These are phyloP conservation scores for Drosophila sp. DNA, from an alignment of 1,140 invertebrate genomes.

Conservation along the genomic window DNA sequence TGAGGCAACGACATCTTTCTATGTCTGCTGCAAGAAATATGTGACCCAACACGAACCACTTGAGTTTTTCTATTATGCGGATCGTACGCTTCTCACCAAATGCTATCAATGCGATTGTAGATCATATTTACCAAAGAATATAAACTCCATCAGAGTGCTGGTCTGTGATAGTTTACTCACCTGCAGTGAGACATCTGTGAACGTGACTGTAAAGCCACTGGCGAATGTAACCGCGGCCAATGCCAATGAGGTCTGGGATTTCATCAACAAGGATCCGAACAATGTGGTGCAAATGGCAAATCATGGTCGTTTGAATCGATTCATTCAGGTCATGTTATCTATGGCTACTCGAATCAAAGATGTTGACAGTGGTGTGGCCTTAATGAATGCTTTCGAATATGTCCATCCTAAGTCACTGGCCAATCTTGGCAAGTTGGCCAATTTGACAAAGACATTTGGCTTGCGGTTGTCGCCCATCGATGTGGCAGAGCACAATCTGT, in stretches of 20 bases:
- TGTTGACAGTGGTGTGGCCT: background rate
- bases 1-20: conserved; percentile 38
- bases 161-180: conserved; percentile 32
- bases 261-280: background rate
- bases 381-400: background rate
- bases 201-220: conserved; percentile 29
- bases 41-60: conserved; percentile 1
- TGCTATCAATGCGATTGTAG: conserved; percentile 39
- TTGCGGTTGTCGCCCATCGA: conserved; percentile 1
- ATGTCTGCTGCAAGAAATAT: conserved; percentile 43
- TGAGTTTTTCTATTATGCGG: conserved; percentile 44
- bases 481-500: background rate
- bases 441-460: conserved; percentile 49
- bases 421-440: conserved; percentile 42
- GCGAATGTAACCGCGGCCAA: background rate
- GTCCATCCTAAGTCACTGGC: background rate
- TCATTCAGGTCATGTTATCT: conserved; percentile 23
- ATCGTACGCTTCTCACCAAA: conserved; percentile 17
- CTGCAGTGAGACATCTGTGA: conserved; percentile 17
- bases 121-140: conserved; percentile 14
- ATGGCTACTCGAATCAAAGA: conserved; percentile 1
- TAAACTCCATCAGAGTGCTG: conserved; percentile 27
- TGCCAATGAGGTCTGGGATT: conserved; percentile 1
- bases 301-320: background rate
- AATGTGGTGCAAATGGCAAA: background rate